Evolutionary conservation across 2,797 vertebrate species (phyloP).

Genomic region (Hoplostethus atlanticus): DNA sequence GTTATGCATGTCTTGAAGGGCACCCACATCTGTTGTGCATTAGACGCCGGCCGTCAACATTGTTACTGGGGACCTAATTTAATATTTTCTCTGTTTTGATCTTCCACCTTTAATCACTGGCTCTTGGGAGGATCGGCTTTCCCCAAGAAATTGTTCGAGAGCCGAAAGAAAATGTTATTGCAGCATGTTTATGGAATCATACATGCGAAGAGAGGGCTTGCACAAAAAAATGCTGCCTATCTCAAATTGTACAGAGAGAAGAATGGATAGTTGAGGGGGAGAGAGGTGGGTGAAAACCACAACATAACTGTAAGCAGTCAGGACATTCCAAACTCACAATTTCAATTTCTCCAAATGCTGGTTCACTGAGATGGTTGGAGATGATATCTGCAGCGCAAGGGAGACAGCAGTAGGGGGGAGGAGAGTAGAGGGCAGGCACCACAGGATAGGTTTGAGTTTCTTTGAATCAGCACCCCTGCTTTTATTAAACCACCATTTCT

Average conservation of each 20-base stretch:
- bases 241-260: conserved; percentile 85
- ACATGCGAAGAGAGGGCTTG: conserved; percentile 87
- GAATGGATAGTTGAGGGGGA: conserved; percentile 59
- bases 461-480: conserved; percentile 84
- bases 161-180: conserved; percentile 99
- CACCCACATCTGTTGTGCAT: conserved; percentile 95
- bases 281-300: conserved; percentile 84
- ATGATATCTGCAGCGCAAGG: conserved; percentile 87
- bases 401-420: conserved; percentile 80
- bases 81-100: conserved; percentile 99
- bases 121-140: conserved; percentile 96
- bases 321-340: conserved; percentile 93
- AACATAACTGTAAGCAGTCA: conserved; percentile 92
- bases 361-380: conserved; percentile 89
- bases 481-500: conserved; percentile 90
- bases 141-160: conserved; percentile 95
- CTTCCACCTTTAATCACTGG: conserved; percentile 98
- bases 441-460: conserved; percentile 79
- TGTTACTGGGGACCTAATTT: conserved; percentile 98
- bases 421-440: conserved; percentile 69
- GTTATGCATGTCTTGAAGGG: conserved; percentile 84
- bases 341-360: conserved; percentile 87
- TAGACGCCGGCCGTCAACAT: conserved; percentile 96
- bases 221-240: conserved; percentile 58
- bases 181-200: conserved; percentile 98